phyloP scores from a whole-genome alignment of 2,113 vertebrate genomes.

The Burhinus oedicnemus region DNA sequence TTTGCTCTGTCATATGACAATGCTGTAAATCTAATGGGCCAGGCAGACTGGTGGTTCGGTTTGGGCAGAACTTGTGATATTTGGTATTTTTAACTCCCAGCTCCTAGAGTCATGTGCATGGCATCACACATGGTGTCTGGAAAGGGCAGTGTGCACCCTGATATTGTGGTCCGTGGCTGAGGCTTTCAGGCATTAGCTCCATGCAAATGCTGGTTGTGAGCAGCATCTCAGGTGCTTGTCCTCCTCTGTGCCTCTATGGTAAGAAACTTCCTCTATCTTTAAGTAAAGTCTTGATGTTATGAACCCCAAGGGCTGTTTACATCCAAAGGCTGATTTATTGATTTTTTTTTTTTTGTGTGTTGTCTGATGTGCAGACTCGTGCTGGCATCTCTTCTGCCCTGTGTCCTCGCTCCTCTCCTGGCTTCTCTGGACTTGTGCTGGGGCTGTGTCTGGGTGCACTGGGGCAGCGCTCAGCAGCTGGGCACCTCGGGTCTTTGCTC shows the following conservation, averaged over 20 bases:
- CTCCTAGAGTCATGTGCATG: neutral
- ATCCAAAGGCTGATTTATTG: neutral
- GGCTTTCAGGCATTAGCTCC: neutral
- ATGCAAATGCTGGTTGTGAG: neutral
- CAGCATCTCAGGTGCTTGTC: neutral
- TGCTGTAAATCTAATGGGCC: neutral
- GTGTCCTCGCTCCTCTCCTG: neutral
- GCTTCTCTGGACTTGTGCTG: neutral
- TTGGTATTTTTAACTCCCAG: neutral
- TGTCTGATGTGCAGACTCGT: neutral
- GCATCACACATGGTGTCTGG: neutral
- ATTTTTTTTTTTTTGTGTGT: neutral
- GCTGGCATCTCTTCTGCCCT: neutral
- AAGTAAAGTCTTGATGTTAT: neutral
- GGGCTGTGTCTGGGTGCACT: neutral
- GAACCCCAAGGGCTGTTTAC: neutral
- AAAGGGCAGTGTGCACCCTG: neutral
- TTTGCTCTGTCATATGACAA: neutral
- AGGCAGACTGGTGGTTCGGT: neutral
- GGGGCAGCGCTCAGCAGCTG: neutral
- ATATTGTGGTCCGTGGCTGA: fast-evolving
- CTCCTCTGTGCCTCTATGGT: neutral
- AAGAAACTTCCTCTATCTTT: neutral
- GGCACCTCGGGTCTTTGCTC: neutral
- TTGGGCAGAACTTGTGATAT: slow-evolving; percentile 8